Conservation (phyloP, 2,888 invertebrate species). For the Mesochorus sp. region DNA sequence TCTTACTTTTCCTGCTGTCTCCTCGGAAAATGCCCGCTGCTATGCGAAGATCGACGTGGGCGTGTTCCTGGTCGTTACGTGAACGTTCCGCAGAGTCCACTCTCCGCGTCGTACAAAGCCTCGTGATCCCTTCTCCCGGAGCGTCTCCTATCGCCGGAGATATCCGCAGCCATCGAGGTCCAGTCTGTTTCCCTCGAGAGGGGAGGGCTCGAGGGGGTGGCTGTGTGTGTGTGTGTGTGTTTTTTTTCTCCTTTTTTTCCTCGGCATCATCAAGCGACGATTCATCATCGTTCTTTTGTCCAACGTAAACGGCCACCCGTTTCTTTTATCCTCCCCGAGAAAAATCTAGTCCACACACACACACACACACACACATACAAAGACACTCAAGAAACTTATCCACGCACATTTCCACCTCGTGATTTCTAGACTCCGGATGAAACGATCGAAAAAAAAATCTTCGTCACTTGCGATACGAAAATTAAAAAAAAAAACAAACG, state of each 20-base stretch:
- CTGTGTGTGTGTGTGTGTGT: no score
- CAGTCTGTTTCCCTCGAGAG: no score
- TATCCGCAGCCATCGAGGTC: no score
- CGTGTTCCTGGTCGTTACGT: conserved; percentile 32
- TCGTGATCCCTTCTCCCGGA: conserved; percentile 15
- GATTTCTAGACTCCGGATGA: background rate
- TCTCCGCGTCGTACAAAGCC: conserved; percentile 12
- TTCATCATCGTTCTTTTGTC: conserved; percentile 74
- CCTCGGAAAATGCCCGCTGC: conserved; percentile 24
- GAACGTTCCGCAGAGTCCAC: conserved; percentile 15
- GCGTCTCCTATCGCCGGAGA: background rate
- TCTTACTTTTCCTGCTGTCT: background rate
- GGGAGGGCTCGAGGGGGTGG: no score
- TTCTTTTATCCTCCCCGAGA: background rate
- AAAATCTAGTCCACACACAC: background rate
- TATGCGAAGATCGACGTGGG: conserved; percentile 32
- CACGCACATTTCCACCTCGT: conserved; percentile 13
- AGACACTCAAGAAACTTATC: no score
- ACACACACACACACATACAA: background rate
- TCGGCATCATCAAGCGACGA: conserved; percentile 71
- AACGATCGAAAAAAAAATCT: conserved; percentile 1
- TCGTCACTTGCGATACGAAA: background rate
- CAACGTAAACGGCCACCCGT: background rate
- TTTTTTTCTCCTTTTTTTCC: conserved; percentile 59
- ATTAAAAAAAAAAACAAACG: no score